Percentiles rank a stretch among this genome's conserved stretches.
These are phyloP conservation scores for Heterodera schachtii DNA, from an alignment of 1,140 invertebrate genomes.

Conservation along the genomic window DNA sequence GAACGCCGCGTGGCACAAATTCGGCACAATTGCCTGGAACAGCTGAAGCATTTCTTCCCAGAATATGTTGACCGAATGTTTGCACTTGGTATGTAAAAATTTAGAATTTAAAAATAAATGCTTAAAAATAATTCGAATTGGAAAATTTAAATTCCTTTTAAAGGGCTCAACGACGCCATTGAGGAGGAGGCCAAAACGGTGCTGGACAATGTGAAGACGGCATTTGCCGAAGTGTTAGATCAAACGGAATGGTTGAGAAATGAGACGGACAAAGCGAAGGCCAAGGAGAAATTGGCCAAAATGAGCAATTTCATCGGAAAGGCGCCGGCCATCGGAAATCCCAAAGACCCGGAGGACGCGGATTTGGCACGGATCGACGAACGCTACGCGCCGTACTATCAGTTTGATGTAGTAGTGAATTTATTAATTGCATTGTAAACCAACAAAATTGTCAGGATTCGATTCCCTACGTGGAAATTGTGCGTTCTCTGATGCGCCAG, in stretches of 20 bases:
- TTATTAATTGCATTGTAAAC: background rate
- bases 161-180: background rate
- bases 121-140: background rate
- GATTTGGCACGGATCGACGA: conserved; percentile 4
- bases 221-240: background rate
- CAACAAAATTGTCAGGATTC: background rate
- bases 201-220: conserved; percentile 2
- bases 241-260: conserved; percentile 4
- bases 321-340: background rate
- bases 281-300: conserved; percentile 1
- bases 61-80: conserved; percentile 16
- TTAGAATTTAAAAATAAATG: background rate
- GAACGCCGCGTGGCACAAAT: background rate
- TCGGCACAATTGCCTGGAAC: conserved; percentile 10
- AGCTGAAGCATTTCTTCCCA: background rate
- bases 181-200: conserved; percentile 15
- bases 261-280: background rate
- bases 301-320: conserved; percentile 4
- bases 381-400: background rate
- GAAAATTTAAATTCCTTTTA: background rate
- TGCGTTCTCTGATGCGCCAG: background rate
- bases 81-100: background rate
- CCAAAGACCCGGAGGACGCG: background rate
- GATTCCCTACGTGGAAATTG: background rate
- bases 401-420: background rate